Base-by-base conservation (phyloP, 2,113 vertebrate genomes). In the Syrrhaptes paradoxus region DNA sequence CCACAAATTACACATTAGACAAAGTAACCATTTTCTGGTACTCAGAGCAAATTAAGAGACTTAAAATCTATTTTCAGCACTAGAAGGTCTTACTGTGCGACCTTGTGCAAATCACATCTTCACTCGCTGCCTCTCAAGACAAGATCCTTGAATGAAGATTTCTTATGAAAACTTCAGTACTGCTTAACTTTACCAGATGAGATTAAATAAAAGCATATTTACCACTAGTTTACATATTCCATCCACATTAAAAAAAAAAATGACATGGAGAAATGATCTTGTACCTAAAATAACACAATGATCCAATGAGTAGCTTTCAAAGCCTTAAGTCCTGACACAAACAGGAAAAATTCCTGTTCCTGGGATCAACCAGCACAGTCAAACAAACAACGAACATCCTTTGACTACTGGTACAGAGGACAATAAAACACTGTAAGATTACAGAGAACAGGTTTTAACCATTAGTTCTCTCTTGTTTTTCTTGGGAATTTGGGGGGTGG, bases 401-500 rank as follows among this genome's bases (percentile, higher is more conserved):
- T 86, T 72, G 9, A 73, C 8, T 55, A 31, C 0, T 31, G 21
- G 32, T 34, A 55, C 0, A 2, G 36, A 32, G 3, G 13, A 58
- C 73, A 90, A 51, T 4, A 68, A 59, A 87, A 71, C 16, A 52
- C 17, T 7, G 2, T 7, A 66, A 41, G 52, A 57, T 51, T 38
- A 29, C 38, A 16, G 3, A 76, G 8, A 68, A 38, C 0, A 81
- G 3, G 7, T 78, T 87, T 89, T 29, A 89, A 89, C 18, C 15
- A 5, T 46, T 6, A 18, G 10, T n/a, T 89, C 49, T 79, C 28
- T 1, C 4, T 43, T 11, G 11, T 4, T 62, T 92, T 65, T 52
- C 41, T 41, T 5, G 13, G 41, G 10, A 10, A 38, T 41, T 41
- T 41, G n/a, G n/a, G n/a, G n/a, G n/a, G n/a, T n/a, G n/a, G n/a